Conservation (phyloP, 2,113 vertebrate genomes). For the Rhinoptilus africanus region DNA sequence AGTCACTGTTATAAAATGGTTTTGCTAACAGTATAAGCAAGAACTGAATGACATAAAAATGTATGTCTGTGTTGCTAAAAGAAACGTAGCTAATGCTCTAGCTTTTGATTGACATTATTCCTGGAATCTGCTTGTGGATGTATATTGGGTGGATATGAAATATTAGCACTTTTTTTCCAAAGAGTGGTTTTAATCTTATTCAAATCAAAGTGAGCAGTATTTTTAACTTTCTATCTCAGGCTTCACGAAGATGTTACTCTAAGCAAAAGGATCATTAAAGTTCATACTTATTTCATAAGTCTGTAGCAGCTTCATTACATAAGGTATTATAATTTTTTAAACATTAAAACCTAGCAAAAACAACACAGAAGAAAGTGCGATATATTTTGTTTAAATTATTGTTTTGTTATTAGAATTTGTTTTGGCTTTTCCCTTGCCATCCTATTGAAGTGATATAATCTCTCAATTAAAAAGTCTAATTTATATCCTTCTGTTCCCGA, state of each 20-base stretch:
- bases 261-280: neutral
- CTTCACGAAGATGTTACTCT: neutral
- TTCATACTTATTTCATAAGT: neutral
- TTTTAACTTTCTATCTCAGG: neutral
- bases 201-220: neutral
- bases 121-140: neutral
- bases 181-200: neutral
- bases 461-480: constrained; percentile 65
- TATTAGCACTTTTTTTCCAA: neutral
- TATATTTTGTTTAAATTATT: constrained; percentile 38
- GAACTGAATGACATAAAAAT: neutral
- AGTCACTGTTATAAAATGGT: neutral
- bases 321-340: neutral
- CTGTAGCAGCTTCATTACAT: neutral
- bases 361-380: neutral
- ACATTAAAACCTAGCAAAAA: neutral
- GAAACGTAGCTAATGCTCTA: neutral
- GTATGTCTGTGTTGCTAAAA: neutral
- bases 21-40: neutral
- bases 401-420: constrained; percentile 56
- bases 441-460: constrained; percentile 14
- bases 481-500: constrained; percentile 23
- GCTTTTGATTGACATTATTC: neutral
- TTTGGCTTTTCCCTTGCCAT: neutral
- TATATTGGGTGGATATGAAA: neutral